A percentile compares a stretch with the other conserved stretches of the same genome.
Conservation (phyloP, 1,140 invertebrate species). For the Nephotettix cincticeps region DNA sequence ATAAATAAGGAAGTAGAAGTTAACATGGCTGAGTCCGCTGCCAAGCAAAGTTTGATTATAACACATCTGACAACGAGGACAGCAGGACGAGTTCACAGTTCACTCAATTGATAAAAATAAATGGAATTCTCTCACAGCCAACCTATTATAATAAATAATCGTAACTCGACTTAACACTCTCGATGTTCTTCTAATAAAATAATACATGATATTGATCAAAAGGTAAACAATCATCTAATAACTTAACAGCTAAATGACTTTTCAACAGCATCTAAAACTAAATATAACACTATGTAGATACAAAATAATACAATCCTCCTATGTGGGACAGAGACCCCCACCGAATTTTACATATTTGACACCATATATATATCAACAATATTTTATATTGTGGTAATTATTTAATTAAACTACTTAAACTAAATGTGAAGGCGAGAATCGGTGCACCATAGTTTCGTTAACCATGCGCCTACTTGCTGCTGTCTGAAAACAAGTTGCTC, state of each 20-base stretch:
- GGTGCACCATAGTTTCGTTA: constrained; percentile 7
- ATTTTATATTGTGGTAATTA: neutral
- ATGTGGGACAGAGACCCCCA: neutral
- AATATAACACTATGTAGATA: constrained; percentile 8
- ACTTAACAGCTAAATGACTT: constrained; percentile 11
- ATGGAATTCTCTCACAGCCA: constrained; percentile 21
- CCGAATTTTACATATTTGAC: constrained; percentile 17
- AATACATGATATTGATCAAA: neutral
- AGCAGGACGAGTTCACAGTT: neutral
- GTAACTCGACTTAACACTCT: neutral
- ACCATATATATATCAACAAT: constrained; percentile 18
- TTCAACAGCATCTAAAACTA: constrained; percentile 10
- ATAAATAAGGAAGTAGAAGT: neutral
- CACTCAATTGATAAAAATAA: constrained; percentile 2
- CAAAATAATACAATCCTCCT: constrained; percentile 6
- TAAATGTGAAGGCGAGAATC: constrained; percentile 10
- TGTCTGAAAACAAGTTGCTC: too few relatives aligned
- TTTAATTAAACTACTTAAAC: neutral
- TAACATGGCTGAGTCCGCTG: neutral
- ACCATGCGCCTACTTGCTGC: neutral
- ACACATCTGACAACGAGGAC: neutral
- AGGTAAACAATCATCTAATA: neutral
- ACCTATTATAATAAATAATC: constrained; percentile 20
- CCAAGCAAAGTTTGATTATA: neutral
- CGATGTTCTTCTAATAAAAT: constrained; percentile 12